A percentile compares a stretch with the other conserved stretches of the same genome.
Evolutionary conservation across 2,797 vertebrate species (phyloP).

Genomic region (Florisuga fusca): DNA sequence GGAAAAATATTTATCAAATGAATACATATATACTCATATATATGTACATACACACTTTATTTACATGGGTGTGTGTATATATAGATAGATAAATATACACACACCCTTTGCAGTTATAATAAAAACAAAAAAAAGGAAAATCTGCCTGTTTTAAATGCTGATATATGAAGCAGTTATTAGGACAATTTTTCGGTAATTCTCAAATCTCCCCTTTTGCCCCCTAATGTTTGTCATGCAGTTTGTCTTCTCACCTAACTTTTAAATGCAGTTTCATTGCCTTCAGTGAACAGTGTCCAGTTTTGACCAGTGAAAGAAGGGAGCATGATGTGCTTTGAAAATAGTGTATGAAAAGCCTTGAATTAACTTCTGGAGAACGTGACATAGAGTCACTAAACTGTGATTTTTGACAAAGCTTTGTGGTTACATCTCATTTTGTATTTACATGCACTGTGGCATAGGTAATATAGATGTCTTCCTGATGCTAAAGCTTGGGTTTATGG

Average conservation of each 20-base stretch:
- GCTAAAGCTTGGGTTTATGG: conserved; percentile 33
- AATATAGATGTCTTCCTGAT: conserved; percentile 26
- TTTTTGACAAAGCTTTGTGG: conserved; percentile 34
- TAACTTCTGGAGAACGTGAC: background rate
- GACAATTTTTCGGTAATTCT: background rate
- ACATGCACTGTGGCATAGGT: background rate
- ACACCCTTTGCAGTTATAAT: background rate
- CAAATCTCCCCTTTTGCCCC: background rate
- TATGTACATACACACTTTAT: background rate
- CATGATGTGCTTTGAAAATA: background rate
- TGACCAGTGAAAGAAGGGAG: background rate
- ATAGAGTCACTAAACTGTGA: background rate
- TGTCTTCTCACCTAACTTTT: background rate
- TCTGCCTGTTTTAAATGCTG: background rate
- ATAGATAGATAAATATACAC: too few species aligned
- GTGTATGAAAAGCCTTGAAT: background rate
- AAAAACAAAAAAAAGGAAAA: background rate
- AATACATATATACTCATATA: background rate
- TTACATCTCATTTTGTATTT: conserved; percentile 29
- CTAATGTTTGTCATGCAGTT: background rate
- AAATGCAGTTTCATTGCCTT: background rate
- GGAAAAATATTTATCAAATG: background rate
- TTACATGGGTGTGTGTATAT: background rate
- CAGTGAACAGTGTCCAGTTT: background rate
- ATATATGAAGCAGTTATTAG: background rate